These are phyloP conservation scores for Schizopygopsis malacanthus DNA, from an alignment of 2,797 vertebrate genomes.

Conservation along the genomic window DNA sequence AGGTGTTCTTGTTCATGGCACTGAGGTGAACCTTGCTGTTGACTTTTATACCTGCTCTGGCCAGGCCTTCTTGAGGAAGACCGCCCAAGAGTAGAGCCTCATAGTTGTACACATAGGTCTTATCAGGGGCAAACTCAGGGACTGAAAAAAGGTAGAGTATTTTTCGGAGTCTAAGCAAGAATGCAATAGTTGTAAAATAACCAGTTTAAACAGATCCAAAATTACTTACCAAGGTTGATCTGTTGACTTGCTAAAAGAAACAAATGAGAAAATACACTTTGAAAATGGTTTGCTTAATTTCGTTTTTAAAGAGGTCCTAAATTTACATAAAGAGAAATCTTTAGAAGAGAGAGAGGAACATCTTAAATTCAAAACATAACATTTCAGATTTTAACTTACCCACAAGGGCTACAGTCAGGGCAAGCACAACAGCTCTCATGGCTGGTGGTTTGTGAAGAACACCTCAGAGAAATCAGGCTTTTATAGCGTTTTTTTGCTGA, in stretches of 20 bases:
- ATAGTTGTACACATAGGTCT: constrained; percentile 79
- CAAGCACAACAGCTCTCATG: constrained; percentile 22
- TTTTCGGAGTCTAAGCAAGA: too few relatives aligned
- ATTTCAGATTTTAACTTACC: too few relatives aligned
- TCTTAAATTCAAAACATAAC: too few relatives aligned
- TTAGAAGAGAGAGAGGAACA: too few relatives aligned
- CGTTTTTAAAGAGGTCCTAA: not conserved
- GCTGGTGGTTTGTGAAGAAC: constrained; percentile 45
- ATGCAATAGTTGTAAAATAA: too few relatives aligned
- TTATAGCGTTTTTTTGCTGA: too few relatives aligned
- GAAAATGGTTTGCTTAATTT: too few relatives aligned
- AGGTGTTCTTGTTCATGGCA: constrained; percentile 67
- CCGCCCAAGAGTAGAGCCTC: constrained; percentile 74
- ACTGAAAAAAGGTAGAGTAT: constrained; percentile 60
- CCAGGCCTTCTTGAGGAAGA: constrained; percentile 78
- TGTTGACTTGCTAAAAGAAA: too few relatives aligned
- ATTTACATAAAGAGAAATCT: not conserved
- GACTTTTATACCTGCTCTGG: constrained; percentile 81
- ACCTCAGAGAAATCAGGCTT: not conserved
- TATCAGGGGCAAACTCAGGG: constrained; percentile 72
- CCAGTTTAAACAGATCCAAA: too few relatives aligned
- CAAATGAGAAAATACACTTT: too few relatives aligned
- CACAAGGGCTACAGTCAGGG: too few relatives aligned
- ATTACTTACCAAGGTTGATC: too few relatives aligned
- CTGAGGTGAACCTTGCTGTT: constrained; percentile 80